These are phyloP conservation scores for Sebastiscus tertius DNA, from an alignment of 2,797 vertebrate genomes.

Conservation along the genomic window DNA sequence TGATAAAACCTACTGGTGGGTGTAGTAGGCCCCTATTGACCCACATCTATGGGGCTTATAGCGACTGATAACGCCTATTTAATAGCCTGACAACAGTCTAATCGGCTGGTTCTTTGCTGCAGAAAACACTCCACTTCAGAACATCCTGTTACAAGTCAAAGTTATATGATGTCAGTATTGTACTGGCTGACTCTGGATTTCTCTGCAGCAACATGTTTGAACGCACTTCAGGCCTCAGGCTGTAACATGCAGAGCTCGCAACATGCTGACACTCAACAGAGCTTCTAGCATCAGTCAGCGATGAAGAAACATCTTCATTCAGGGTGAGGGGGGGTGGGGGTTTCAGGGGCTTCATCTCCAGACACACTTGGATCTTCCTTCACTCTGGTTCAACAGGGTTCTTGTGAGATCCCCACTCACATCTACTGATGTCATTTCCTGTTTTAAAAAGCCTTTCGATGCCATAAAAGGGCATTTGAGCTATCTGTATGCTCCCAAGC, in stretches of 20 bases:
- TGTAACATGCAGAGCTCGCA: not conserved
- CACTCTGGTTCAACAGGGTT: constrained; percentile 69
- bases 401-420: constrained; percentile 57
- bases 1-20: too few relatives aligned
- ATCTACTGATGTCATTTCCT: constrained; percentile 83
- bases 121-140: not conserved
- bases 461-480: constrained; percentile 87
- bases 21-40: too few relatives aligned
- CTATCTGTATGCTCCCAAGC: constrained; percentile 56
- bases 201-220: not conserved
- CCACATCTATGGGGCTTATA: too few relatives aligned
- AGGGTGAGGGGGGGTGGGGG: not conserved
- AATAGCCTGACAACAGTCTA: too few relatives aligned
- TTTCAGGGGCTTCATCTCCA: constrained; percentile 3
- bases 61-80: too few relatives aligned
- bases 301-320: constrained; percentile 3
- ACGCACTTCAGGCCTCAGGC: not conserved
- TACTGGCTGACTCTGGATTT: not conserved
- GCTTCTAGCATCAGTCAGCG: not conserved
- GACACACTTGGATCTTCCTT: not conserved
- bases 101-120: not conserved
- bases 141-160: not conserved
- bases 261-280: not conserved
- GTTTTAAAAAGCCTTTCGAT: constrained; percentile 75
- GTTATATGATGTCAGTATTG: not conserved